Percentiles rank a stretch among this genome's conserved stretches.
phyloP scores from a whole-genome alignment of 2,797 vertebrate species.

The Cichlasoma orientale region DNA sequence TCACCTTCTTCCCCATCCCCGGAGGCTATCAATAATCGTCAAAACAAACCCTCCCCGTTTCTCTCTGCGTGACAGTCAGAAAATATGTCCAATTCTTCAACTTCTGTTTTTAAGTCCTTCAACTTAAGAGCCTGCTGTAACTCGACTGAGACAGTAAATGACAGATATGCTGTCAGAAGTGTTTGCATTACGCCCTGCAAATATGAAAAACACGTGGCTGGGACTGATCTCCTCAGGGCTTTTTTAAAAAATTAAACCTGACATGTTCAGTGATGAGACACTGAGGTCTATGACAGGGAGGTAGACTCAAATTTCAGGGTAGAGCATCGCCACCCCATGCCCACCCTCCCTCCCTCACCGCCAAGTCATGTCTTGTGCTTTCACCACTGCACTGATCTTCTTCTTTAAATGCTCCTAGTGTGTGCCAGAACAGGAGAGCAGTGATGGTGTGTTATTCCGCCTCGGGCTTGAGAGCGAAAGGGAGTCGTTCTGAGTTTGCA shows the following conservation, averaged over 20 bases:
- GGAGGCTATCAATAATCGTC: slow-evolving; percentile 50
- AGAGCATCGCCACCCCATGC: no score
- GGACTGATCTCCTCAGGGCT: slow-evolving; percentile 19
- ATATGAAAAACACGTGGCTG: slow-evolving; percentile 1
- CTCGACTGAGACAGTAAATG: slow-evolving; percentile 44
- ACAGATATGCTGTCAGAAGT: slow-evolving; percentile 23
- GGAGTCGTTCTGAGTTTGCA: slow-evolving; percentile 43
- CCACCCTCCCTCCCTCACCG: no score
- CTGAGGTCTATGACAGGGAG: not conserved
- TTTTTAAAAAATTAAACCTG: not conserved
- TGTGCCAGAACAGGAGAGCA: not conserved
- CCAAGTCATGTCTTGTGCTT: slow-evolving; percentile 32
- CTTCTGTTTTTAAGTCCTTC: slow-evolving; percentile 8
- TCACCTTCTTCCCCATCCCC: slow-evolving; percentile 25
- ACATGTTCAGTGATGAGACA: not conserved
- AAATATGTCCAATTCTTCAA: slow-evolving; percentile 33
- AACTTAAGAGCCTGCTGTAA: slow-evolving; percentile 44
- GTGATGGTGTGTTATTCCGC: slow-evolving; percentile 14
- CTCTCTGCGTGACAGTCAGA: slow-evolving; percentile 15
- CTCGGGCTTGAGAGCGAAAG: slow-evolving; percentile 7
- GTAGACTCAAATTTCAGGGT: no score
- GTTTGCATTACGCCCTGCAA: slow-evolving; percentile 17
- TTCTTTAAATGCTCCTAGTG: not conserved
- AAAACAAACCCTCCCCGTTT: slow-evolving; percentile 46
- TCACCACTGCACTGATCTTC: not conserved